Evolutionary conservation across 2,797 vertebrate species (phyloP).

Genomic region (Rachycentron canadum): DNA sequence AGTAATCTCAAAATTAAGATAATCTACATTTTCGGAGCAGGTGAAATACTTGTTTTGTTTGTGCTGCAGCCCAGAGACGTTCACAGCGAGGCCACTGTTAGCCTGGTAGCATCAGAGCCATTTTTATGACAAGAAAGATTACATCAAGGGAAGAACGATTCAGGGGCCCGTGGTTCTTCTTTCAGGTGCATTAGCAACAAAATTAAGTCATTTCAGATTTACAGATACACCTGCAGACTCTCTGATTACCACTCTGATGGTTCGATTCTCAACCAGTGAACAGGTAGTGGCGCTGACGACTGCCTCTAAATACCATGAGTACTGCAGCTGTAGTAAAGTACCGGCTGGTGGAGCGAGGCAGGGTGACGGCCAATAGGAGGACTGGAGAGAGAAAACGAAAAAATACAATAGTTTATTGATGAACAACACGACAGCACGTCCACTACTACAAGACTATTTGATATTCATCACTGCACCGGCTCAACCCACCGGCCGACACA

Average conservation of each 20-base stretch:
- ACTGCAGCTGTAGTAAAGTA: conserved; percentile 14
- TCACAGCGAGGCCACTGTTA: conserved; percentile 13
- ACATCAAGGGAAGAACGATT: not conserved
- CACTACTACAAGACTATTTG: conserved; percentile 61
- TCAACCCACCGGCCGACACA: conserved; percentile 60
- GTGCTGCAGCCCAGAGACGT: not conserved
- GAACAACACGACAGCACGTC: conserved; percentile 26
- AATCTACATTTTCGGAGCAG: conserved; percentile 60
- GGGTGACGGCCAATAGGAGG: conserved; percentile 49
- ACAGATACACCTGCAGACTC: not conserved
- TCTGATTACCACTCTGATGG: not conserved
- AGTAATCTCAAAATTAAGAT: not conserved
- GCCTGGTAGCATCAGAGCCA: not conserved
- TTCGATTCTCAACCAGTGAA: not conserved
- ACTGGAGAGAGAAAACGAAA: conserved; percentile 23
- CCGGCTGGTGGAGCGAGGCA: conserved; percentile 30
- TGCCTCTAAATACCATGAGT: not conserved
- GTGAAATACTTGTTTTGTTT: not conserved
- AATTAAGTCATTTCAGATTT: not conserved
- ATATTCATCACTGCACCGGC: conserved; percentile 60
- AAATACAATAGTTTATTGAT: conserved; percentile 72
- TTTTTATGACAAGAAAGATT: not conserved
- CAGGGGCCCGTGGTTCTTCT: not conserved
- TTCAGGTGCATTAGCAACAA: not conserved
- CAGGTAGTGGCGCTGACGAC: not conserved